These are phyloP conservation scores for Campylomormyrus tamandua DNA, from an alignment of 2,113 vertebrate species.

Conservation along the genomic window DNA sequence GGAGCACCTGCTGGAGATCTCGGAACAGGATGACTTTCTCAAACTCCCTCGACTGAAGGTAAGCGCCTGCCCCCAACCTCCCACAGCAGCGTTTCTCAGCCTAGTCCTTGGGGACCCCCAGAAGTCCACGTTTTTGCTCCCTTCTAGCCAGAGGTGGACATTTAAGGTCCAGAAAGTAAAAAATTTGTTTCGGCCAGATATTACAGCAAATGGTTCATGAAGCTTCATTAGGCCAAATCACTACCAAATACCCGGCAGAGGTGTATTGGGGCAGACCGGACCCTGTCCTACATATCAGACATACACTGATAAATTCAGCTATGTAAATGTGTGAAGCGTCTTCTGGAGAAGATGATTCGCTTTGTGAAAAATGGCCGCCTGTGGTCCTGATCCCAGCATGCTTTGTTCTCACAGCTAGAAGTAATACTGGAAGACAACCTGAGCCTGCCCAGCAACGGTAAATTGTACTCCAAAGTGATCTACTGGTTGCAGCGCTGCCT, in stretches of 20 bases:
- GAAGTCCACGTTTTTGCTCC: no score
- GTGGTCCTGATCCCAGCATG: background rate
- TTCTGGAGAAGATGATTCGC: background rate
- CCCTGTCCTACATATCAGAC: background rate
- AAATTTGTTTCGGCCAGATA: background rate
- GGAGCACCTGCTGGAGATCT: constrained; percentile 87
- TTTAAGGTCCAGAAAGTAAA: background rate
- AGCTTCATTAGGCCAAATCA: background rate
- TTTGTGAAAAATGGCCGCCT: background rate
- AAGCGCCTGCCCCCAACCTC: constrained; percentile 15
- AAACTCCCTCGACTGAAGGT: constrained; percentile 97
- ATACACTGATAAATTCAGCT: background rate
- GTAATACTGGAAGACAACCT: constrained; percentile 96
- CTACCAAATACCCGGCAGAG: background rate
- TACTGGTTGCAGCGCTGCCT: constrained; percentile 97
- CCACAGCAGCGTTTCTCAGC: background rate
- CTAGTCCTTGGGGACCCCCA: background rate
- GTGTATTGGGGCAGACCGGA: background rate
- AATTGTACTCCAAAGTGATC: constrained; percentile 96
- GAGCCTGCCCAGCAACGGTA: constrained; percentile 91
- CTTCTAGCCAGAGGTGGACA: no score
- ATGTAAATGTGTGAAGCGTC: background rate
- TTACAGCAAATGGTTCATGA: background rate
- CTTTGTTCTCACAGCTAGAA: constrained; percentile 72
- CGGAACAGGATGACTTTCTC: constrained; percentile 95